A percentile compares a stretch with the other conserved stretches of the same genome.
These are phyloP conservation scores for Lepeophtheirus salmonis DNA, from an alignment of 1,140 invertebrate genomes.

Conservation along the genomic window DNA sequence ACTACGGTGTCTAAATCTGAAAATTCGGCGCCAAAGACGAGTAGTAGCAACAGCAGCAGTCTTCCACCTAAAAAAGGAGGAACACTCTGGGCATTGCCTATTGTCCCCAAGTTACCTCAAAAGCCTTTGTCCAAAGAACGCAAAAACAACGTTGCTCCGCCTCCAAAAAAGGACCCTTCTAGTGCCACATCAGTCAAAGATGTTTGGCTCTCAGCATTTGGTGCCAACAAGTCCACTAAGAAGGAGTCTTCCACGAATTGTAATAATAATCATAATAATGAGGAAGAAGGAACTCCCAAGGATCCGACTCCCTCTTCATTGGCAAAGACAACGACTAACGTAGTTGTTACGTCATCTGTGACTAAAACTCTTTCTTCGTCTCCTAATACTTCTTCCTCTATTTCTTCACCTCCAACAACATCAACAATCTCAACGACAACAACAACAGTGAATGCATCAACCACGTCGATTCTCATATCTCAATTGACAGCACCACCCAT, in stretches of 20 bases:
- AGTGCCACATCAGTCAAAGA: not conserved
- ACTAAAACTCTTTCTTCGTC: no score
- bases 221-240: not conserved
- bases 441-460: no score
- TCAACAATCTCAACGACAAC: no score
- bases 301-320: no score
- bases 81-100: conserved; percentile 5
- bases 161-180: not conserved
- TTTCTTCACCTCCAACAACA: not conserved
- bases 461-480: no score
- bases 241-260: not conserved
- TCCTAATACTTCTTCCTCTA: not conserved
- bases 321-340: no score
- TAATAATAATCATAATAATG: not conserved
- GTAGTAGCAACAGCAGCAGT: not conserved
- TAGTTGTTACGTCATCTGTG: no score
- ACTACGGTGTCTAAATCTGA: not conserved
- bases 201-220: conserved; percentile 8
- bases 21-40: not conserved
- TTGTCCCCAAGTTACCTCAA: conserved; percentile 15
- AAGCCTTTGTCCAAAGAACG: not conserved
- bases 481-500: no score
- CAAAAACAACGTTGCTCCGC: not conserved
- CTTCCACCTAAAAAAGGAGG: conserved; percentile 2
- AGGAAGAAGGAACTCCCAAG: no score